Conservation (phyloP, 2,113 vertebrate genomes). For the Dasyornis broadbenti region DNA sequence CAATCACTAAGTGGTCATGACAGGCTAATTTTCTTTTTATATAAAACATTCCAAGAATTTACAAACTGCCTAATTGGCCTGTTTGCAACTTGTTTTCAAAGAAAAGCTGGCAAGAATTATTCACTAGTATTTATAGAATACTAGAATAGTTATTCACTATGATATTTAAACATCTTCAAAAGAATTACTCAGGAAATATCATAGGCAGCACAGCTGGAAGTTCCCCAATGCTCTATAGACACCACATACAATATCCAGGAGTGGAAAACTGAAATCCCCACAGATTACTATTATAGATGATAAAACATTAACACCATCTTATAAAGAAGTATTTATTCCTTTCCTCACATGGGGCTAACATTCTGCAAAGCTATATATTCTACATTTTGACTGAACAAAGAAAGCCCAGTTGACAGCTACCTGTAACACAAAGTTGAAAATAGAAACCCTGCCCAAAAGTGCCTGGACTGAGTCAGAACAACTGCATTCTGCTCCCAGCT, state of each 20-base stretch:
- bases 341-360: not conserved
- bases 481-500: not conserved
- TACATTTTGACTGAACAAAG: not conserved
- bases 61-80: not conserved
- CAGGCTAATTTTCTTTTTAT: not conserved
- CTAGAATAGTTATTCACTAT: not conserved
- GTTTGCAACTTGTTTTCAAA: not conserved
- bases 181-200: not conserved
- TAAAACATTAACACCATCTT: not conserved
- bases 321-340: not conserved
- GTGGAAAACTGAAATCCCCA: not conserved
- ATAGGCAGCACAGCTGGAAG: not conserved
- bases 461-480: not conserved
- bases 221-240: not conserved
- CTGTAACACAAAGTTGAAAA: not conserved
- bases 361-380: not conserved
- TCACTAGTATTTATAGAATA: not conserved
- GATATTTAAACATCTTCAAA: not conserved
- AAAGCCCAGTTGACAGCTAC: not conserved
- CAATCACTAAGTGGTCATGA: not conserved
- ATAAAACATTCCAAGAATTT: not conserved
- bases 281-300: not conserved
- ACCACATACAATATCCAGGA: not conserved
- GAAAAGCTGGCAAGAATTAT: not conserved
- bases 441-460: not conserved